These are phyloP conservation scores for Drosophila neotestacea DNA, from an alignment of 2,888 invertebrate genomes.

Conservation along the genomic window DNA sequence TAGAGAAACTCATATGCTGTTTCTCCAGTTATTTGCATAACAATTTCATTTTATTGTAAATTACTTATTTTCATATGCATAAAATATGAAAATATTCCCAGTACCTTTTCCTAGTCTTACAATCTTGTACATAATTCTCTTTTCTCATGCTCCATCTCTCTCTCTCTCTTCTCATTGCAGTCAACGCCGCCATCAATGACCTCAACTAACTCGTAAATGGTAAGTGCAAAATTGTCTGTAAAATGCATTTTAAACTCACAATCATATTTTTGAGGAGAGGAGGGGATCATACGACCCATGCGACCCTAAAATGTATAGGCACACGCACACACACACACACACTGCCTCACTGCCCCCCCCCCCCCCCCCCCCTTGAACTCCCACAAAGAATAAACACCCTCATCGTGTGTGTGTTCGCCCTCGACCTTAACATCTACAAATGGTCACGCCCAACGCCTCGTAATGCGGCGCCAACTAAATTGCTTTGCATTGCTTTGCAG, in stretches of 20 bases:
- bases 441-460: slow-evolving; percentile 50
- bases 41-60: background rate
- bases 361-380: background rate
- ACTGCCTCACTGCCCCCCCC: too few species aligned
- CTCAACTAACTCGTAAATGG: slow-evolving; percentile 68
- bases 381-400: slow-evolving; percentile 19
- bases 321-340: background rate
- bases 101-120: background rate
- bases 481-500: slow-evolving; percentile 67
- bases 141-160: background rate
- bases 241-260: slow-evolving; percentile 65
- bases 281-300: background rate
- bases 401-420: slow-evolving; percentile 10
- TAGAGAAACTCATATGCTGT: background rate
- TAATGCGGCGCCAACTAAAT: slow-evolving; percentile 65
- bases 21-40: slow-evolving; percentile 1
- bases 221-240: slow-evolving; percentile 72
- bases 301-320: background rate
- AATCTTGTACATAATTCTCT: slow-evolving; percentile 2
- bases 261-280: slow-evolving; percentile 19
- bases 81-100: background rate
- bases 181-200: slow-evolving; percentile 56
- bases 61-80: background rate
- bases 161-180: slow-evolving; percentile 34
- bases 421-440: slow-evolving; percentile 45